Percentiles rank a stretch among this genome's conserved stretches.
Conservation (phyloP, 1,140 invertebrate species). For the Aphelinus certus region DNA sequence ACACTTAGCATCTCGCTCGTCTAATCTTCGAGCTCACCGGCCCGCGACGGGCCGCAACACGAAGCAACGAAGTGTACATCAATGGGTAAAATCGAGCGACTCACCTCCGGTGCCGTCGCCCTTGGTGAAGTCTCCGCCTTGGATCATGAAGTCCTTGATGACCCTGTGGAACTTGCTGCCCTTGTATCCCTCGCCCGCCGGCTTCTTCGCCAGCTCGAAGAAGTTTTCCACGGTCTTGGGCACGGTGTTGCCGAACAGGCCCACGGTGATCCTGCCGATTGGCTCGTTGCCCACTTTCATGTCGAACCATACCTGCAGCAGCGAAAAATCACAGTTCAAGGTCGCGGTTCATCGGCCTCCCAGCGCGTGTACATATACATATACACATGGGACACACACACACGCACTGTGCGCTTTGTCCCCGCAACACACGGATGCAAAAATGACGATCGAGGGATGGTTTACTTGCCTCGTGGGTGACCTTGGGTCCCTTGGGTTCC, state of each 20-base stretch:
- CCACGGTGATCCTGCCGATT: slow-evolving; percentile 87
- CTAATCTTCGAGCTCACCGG: too few relatives aligned
- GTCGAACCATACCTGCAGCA: slow-evolving; percentile 90
- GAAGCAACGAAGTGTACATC: too few relatives aligned
- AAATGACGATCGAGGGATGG: neutral
- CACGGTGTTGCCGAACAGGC: slow-evolving; percentile 94
- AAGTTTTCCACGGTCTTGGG: slow-evolving; percentile 96
- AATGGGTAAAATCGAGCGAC: neutral
- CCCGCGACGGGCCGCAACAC: too few relatives aligned
- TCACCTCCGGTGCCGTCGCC: slow-evolving; percentile 90
- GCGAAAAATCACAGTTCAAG: neutral
- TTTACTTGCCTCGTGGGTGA: slow-evolving; percentile 74
- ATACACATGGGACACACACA: too few relatives aligned
- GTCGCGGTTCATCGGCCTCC: too few relatives aligned
- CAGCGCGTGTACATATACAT: too few relatives aligned
- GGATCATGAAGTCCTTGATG: slow-evolving; percentile 96
- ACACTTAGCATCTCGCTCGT: too few relatives aligned
- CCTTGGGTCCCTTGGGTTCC: slow-evolving; percentile 74
- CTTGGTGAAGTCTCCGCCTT: slow-evolving; percentile 93
- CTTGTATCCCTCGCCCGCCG: slow-evolving; percentile 84
- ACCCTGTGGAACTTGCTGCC: slow-evolving; percentile 93
- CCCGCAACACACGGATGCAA: neutral
- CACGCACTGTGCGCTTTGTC: too few relatives aligned
- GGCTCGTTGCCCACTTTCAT: slow-evolving; percentile 85
- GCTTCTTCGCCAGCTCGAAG: slow-evolving; percentile 81